Evolutionary conservation across 2,888 invertebrate species (phyloP).

Genomic region (Diplolepis rosae): DNA sequence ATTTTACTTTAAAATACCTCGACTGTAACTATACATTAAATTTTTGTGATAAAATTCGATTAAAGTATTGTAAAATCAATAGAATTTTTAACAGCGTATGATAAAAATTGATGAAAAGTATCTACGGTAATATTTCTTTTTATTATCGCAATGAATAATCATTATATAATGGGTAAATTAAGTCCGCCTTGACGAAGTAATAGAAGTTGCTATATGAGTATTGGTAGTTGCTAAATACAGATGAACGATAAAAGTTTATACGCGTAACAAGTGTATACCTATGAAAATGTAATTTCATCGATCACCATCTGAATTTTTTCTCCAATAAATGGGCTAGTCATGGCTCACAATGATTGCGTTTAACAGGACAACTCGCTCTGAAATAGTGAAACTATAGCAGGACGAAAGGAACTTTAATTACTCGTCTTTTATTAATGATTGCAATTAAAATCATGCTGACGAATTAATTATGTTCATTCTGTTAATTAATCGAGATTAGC

Average conservation of each 20-base stretch:
- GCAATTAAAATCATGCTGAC: conserved; percentile 49
- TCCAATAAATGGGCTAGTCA: conserved; percentile 59
- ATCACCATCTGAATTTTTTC: conserved; percentile 64
- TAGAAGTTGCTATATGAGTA: background rate
- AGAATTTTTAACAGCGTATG: too few relatives aligned
- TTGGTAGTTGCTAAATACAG: background rate
- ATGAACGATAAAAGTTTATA: conserved; percentile 8
- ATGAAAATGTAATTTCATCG: conserved; percentile 58
- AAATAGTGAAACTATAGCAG: conserved; percentile 50
- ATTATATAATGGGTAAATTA: background rate
- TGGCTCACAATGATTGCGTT: conserved; percentile 57
- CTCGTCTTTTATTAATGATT: conserved; percentile 62
- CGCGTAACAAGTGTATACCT: conserved; percentile 35
- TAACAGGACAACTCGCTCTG: conserved; percentile 51
- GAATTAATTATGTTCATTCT: conserved; percentile 61
- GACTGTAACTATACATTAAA: too few relatives aligned
- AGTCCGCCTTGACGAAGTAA: background rate
- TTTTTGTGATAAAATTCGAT: too few relatives aligned
- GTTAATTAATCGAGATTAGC: conserved; percentile 58
- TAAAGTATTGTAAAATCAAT: too few relatives aligned
- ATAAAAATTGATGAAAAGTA: too few relatives aligned
- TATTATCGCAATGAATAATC: background rate
- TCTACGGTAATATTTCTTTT: too few relatives aligned
- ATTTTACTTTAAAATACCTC: too few relatives aligned
- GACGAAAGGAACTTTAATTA: conserved; percentile 62